Base-by-base conservation (phyloP, 1,140 invertebrate genomes). In the Drosophila mauritiana region DNA sequence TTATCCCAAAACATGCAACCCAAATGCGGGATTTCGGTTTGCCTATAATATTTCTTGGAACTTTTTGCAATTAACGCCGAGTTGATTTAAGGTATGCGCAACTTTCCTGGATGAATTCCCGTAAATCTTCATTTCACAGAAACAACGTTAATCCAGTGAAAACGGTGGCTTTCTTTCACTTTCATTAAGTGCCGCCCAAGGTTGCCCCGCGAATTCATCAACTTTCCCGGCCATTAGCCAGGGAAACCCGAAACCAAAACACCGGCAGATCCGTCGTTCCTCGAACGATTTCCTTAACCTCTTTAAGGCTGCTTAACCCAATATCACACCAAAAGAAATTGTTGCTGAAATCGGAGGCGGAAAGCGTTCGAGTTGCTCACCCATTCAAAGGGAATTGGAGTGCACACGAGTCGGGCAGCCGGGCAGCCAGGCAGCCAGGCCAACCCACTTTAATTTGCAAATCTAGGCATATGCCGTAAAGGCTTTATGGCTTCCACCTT, bases 401-500 rank as follows among this genome's bases (percentile, higher is more conserved):
- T 68, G 59, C 27, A 34, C 51, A 53, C 51, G 51, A 25, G 54
- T 25, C 15, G 25, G 53, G 31, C 31, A 25, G 54, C 37, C 3
- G 0, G 20, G 20, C 20, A 20, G 20, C 20, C 20, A 20, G 20
- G 20, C 20, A 22, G 20, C 20, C 20, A 22, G 20, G 20, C 34
- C 52, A 56, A 48, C 43, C 43, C 65, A 56, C 42, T 61, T 77
- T 72, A 74, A 88, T 67, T 89, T 78, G 48, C 70, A 80, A 83
- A 78, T 73, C 67, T 70, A 55, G 72, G 67, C 83, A 83, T 88
- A 83, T 76, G 73, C 67, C 64, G 36, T 25, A 53, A 37, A 61
- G 59, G 54, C 67, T 84, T 88, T 89, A 83, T 73, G 76, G 83
- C 73, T 89, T 89, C 78, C 74, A 61, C 65, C 64, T 69, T 70